These are phyloP conservation scores for Lordiphosa clarofinis DNA, from an alignment of 1,140 invertebrate species.

Conservation along the genomic window DNA sequence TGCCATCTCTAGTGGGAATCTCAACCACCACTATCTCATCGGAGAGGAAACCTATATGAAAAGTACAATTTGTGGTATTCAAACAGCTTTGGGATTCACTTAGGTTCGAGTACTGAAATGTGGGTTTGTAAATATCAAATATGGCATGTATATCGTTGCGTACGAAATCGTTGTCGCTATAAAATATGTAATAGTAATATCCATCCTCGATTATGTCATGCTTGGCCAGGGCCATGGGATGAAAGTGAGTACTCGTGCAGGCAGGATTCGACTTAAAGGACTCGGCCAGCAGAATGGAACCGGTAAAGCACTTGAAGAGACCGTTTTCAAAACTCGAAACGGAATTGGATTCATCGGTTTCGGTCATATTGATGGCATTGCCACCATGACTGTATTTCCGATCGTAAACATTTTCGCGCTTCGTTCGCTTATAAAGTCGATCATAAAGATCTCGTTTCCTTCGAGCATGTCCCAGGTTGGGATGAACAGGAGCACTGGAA, in stretches of 20 bases:
- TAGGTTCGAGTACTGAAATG: constrained; percentile 88
- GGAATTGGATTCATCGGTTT: constrained; percentile 82
- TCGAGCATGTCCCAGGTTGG: not conserved
- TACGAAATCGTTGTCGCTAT: constrained; percentile 89
- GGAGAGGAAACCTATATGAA: constrained; percentile 85
- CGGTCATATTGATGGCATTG: constrained; percentile 83
- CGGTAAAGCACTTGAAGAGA: constrained; percentile 87
- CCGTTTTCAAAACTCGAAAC: constrained; percentile 89
- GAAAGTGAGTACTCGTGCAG: constrained; percentile 85
- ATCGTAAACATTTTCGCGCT: constrained; percentile 84
- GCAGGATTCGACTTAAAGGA: constrained; percentile 84
- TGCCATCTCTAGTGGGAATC: constrained; percentile 88
- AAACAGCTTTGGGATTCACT: constrained; percentile 84
- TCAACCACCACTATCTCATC: constrained; percentile 89
- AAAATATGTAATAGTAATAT: constrained; percentile 93
- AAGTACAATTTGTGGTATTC: constrained; percentile 88
- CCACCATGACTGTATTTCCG: constrained; percentile 87
- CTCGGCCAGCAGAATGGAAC: constrained; percentile 85
- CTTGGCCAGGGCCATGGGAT: constrained; percentile 83
- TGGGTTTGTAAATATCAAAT: constrained; percentile 91
- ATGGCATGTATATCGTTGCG: constrained; percentile 89
- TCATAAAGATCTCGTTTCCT: constrained; percentile 51
- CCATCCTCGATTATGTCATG: constrained; percentile 87
- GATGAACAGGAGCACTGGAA: not conserved
- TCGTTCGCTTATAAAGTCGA: constrained; percentile 78